A percentile compares a stretch with the other conserved stretches of the same genome.
phyloP scores from a whole-genome alignment of 2,113 vertebrate genomes.

The Cepphus grylle region DNA sequence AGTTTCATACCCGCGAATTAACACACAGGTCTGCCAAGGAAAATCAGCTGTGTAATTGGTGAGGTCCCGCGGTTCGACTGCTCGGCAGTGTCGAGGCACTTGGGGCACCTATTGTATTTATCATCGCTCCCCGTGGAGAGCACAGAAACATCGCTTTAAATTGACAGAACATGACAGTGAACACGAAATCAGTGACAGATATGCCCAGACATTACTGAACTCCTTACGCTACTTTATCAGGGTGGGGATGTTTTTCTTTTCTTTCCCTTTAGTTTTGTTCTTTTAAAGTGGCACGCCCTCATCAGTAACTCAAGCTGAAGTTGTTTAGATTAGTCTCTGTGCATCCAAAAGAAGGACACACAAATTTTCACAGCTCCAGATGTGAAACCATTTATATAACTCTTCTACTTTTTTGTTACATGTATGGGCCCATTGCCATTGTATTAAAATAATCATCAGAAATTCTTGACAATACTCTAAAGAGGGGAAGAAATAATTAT shows the following conservation, averaged over 20 bases:
- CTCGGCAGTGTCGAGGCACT: not conserved
- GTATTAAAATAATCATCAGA: not conserved
- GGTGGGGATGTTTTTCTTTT: not conserved
- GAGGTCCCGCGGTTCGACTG: not conserved
- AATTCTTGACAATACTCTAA: not conserved
- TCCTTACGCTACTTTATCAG: rapidly evolving
- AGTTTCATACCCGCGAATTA: not conserved
- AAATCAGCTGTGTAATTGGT: not conserved
- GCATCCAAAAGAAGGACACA: not conserved
- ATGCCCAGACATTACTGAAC: not conserved
- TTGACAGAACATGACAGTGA: not conserved
- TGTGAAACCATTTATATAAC: not conserved
- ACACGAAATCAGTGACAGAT: not conserved
- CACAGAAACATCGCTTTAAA: not conserved
- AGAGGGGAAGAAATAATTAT: not conserved
- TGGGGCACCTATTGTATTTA: not conserved
- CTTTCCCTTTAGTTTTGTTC: not conserved
- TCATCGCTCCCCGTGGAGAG: not conserved
- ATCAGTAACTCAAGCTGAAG: not conserved
- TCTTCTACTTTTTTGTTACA: not conserved
- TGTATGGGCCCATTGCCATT: not conserved
- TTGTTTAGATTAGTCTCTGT: not conserved
- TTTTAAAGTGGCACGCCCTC: not conserved
- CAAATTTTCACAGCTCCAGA: not conserved
- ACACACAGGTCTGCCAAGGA: not conserved